Percentiles rank a stretch among this genome's conserved stretches.
These are phyloP conservation scores for Myanophis thanlyinensis DNA, from an alignment of 2,113 vertebrate species.

Conservation along the genomic window DNA sequence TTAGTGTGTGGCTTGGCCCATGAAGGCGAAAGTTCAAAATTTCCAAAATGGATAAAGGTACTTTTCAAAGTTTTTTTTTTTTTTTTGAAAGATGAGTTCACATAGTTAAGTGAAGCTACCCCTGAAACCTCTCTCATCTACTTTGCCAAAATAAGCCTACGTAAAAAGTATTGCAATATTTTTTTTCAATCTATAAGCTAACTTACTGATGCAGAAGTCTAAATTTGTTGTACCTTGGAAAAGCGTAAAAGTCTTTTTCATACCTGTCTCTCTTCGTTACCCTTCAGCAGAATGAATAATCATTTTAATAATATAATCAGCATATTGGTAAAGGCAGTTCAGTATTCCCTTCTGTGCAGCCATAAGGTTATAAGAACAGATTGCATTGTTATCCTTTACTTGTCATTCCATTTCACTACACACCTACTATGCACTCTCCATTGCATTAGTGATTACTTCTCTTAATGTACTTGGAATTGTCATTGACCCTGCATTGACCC, in stretches of 20 bases:
- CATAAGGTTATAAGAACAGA: slow-evolving; percentile 11
- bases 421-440: not conserved
- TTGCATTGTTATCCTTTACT: slow-evolving; percentile 22
- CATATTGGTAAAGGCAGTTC: slow-evolving; percentile 4
- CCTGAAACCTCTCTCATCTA: not conserved
- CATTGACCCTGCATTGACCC: not conserved
- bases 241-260: slow-evolving; percentile 16
- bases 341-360: slow-evolving; percentile 17
- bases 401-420: slow-evolving; percentile 14
- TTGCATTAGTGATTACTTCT: not conserved
- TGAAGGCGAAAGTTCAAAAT: not conserved
- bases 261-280: slow-evolving; percentile 8
- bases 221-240: slow-evolving; percentile 16
- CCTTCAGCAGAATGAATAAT: slow-evolving; percentile 22
- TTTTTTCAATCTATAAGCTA: slow-evolving; percentile 13
- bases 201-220: slow-evolving; percentile 11
- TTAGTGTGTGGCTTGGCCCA: not conserved
- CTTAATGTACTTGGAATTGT: not conserved
- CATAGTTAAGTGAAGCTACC: not conserved
- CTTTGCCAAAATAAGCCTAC: slow-evolving; percentile 5
- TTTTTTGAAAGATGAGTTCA: not conserved
- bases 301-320: slow-evolving; percentile 32
- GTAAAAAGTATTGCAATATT: not conserved
- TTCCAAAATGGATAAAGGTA: not conserved
- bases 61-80: not conserved